phyloP scores from a whole-genome alignment of 2,113 vertebrate species.

The Coptodon rendalli region DNA sequence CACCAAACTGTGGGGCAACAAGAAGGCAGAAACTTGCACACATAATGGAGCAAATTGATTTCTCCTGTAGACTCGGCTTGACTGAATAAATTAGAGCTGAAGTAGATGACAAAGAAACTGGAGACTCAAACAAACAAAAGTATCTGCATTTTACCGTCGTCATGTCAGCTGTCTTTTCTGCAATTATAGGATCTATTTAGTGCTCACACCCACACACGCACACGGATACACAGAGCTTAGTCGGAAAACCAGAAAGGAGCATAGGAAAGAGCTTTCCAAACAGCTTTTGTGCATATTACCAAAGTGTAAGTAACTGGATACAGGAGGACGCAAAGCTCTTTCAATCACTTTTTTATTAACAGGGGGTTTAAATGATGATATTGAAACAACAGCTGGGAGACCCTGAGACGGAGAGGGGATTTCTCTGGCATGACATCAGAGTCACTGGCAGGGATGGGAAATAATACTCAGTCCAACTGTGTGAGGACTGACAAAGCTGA shows the following conservation, averaged over 20 bases:
- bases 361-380: constrained; percentile 52
- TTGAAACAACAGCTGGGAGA: constrained; percentile 65
- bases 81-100: constrained; percentile 5
- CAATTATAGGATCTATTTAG: constrained; percentile 33
- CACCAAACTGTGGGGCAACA: not conserved
- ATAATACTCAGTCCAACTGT: constrained; percentile 25
- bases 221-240: constrained; percentile 17
- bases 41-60: constrained; percentile 28
- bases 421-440: constrained; percentile 63
- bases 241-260: constrained; percentile 2
- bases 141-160: not conserved
- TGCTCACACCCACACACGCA: not conserved
- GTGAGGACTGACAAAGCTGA: not conserved
- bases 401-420: constrained; percentile 27
- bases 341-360: constrained; percentile 69
- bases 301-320: constrained; percentile 66
- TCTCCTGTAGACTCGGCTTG: not conserved
- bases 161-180: constrained; percentile 50
- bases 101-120: not conserved
- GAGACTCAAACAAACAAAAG: not conserved
- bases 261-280: constrained; percentile 23
- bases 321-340: constrained; percentile 52
- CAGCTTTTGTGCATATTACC: constrained; percentile 27
- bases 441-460: constrained; percentile 24
- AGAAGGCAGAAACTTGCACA: constrained; percentile 8